Base-by-base conservation (phyloP, 2,888 invertebrate genomes). In the Drosophila stalkeri region DNA sequence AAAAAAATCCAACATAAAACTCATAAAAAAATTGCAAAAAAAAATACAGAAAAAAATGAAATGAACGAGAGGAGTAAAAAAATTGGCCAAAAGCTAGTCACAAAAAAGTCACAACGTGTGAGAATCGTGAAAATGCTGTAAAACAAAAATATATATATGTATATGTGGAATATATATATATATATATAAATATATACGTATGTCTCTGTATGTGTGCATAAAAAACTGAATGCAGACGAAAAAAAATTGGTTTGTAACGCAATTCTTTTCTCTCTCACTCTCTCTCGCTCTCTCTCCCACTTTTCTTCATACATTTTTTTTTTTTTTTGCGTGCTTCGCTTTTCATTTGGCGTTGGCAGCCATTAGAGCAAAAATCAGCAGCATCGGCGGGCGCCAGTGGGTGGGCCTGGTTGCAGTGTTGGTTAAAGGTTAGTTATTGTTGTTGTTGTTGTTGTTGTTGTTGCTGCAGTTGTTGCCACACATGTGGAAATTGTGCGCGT, bases 401-500 rank as follows among this genome's bases (percentile, higher is more conserved):
- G 47, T 9, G 37, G 20, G 33, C 51, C 14, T 8, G 33, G 5
- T 12, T 56, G 57, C 57, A 59, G 46, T 44, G 54, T 12, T n/a
- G 54, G 39, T 41, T 47, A 61, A 61, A 49, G 55, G 66, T 54
- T 57, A 64, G 74, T 63, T 74, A 66, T 49, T 61, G 60, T 46
- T 62, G 64, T 54, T 62, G 66, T 39, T 52, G 64, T 37, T 52
- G 77, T 61, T 75, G 78, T 43, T 71, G 78, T 59, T 75, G 79
- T 64, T 68, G 79, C 71, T 78, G 65, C 76, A 73, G 81, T 78
- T 81, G 75, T 78, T 81, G 81, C 80, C 86, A 85, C 89, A 89
- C 84, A 87, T 89, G 87, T 87, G 89, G 84, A 89, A 87, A 87
- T 86, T 87, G 80, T 87, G 87, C 87, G 83, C 87, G 89, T 91